A percentile compares a stretch with the other conserved stretches of the same genome.
These are phyloP conservation scores for Neocrepidodera transversa DNA, from an alignment of 2,888 invertebrate genomes.

Conservation along the genomic window DNA sequence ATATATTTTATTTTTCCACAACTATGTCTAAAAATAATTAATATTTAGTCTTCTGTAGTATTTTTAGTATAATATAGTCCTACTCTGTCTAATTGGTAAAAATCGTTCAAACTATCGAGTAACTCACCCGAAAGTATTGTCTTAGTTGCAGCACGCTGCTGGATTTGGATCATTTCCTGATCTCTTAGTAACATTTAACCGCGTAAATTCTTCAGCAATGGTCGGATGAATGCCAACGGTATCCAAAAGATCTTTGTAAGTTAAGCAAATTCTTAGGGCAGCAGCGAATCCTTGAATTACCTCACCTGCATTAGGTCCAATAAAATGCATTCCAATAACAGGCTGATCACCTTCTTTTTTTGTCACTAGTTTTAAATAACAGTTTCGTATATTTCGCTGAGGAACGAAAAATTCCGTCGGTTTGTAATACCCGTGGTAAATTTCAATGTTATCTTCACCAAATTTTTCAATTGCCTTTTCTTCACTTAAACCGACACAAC, in stretches of 20 bases:
- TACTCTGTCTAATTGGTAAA: no score
- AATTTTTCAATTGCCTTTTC: slow-evolving; percentile 73
- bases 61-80: no score
- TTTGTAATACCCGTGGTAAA: slow-evolving; percentile 94
- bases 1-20: no score
- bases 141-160: slow-evolving; percentile 92
- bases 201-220: slow-evolving; percentile 90
- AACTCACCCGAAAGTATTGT: no score
- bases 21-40: no score
- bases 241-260: slow-evolving; percentile 78
- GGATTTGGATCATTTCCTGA: slow-evolving; percentile 89
- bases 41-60: no score
- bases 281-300: slow-evolving; percentile 93
- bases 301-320: slow-evolving; percentile 92
- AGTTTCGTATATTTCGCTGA: slow-evolving; percentile 83
- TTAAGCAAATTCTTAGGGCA: slow-evolving; percentile 82
- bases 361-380: slow-evolving; percentile 89
- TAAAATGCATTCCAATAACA: slow-evolving; percentile 87
- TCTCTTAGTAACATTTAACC: slow-evolving; percentile 87
- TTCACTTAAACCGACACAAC: slow-evolving; percentile 90
- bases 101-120: no score
- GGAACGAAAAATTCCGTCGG: slow-evolving; percentile 96
- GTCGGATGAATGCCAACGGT: slow-evolving; percentile 95
- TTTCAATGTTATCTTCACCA: slow-evolving; percentile 83
- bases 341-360: slow-evolving; percentile 71